Conservation (phyloP, 2,113 vertebrate genomes). For the Oreocharis arfaki region DNA sequence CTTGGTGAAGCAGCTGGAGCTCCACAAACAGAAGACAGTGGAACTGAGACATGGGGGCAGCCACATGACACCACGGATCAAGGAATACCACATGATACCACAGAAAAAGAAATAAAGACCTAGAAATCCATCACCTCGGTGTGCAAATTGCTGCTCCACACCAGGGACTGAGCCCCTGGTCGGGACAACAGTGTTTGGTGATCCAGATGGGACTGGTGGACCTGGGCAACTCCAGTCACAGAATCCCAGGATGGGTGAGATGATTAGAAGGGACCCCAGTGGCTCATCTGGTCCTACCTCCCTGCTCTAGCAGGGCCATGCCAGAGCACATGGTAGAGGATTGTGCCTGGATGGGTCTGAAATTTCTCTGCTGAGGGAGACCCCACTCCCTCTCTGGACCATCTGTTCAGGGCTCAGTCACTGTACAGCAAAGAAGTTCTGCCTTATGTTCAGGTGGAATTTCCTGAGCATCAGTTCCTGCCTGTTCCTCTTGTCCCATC, state of each 20-base stretch:
- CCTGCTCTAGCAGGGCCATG: not conserved
- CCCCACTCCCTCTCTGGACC: not conserved
- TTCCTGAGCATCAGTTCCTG: not conserved
- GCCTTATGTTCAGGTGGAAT: not conserved
- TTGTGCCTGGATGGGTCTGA: not conserved
- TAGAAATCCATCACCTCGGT: not conserved
- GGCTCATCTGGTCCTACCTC: not conserved
- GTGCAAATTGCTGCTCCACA: not conserved
- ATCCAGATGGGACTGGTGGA: not conserved
- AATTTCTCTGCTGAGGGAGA: not conserved
- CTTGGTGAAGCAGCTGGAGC: not conserved
- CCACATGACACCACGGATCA: not conserved
- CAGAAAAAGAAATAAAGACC: not conserved
- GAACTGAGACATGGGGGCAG: no score
- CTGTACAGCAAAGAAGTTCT: not conserved
- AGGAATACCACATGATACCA: not conserved
- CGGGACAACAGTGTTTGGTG: not conserved
- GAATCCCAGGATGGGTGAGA: not conserved
- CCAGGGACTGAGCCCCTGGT: not conserved
- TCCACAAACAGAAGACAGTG: not conserved
- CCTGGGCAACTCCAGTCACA: not conserved
- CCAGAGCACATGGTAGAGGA: not conserved
- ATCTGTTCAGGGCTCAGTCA: fast-evolving
- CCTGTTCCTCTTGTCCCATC: not conserved
- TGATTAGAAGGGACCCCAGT: not conserved